phyloP scores from a whole-genome alignment of 2,113 vertebrate species.

The Suncus etruscus region DNA sequence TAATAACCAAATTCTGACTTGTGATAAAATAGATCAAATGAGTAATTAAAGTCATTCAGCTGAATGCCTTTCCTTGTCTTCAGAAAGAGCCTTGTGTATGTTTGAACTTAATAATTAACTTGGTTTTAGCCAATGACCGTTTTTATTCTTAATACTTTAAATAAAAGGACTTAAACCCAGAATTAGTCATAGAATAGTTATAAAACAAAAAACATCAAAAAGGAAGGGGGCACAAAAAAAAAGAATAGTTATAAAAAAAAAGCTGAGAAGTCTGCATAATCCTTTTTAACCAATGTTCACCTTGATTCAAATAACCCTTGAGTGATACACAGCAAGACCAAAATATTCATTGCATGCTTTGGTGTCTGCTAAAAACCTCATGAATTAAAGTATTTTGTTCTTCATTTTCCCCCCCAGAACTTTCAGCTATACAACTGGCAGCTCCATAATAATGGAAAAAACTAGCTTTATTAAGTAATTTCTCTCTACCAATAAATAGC shows the following conservation, averaged over 20 bases:
- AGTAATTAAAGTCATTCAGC: conserved; percentile 76
- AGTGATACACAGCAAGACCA: conserved; percentile 69
- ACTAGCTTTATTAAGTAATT: conserved; percentile 85
- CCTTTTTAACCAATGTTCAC: conserved; percentile 72
- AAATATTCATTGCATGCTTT: conserved; percentile 70
- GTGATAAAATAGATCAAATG: conserved; percentile 72
- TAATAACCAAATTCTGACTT: conserved; percentile 65
- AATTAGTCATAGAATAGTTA: conserved; percentile 80
- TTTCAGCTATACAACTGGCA: conserved; percentile 81
- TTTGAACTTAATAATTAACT: conserved; percentile 83
- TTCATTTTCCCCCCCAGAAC: conserved; percentile 74
- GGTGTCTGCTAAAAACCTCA: conserved; percentile 75
- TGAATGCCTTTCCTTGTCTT: conserved; percentile 57
- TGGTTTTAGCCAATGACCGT: conserved; percentile 73
- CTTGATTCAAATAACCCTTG: conserved; percentile 78
- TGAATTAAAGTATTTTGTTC: conserved; percentile 79
- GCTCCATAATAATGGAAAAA: conserved; percentile 78
- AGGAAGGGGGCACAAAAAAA: no score
- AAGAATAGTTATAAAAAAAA: conserved; percentile 78
- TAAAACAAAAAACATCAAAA: no score
- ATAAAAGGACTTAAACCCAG: conserved; percentile 79
- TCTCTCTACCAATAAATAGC: conserved; percentile 84
- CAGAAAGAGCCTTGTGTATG: conserved; percentile 77
- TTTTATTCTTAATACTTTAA: conserved; percentile 79
- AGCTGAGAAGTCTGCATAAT: conserved; percentile 60